Evolutionary conservation across 2,888 invertebrate genomes (phyloP).

Genomic region (Epistrophella euchroma): DNA sequence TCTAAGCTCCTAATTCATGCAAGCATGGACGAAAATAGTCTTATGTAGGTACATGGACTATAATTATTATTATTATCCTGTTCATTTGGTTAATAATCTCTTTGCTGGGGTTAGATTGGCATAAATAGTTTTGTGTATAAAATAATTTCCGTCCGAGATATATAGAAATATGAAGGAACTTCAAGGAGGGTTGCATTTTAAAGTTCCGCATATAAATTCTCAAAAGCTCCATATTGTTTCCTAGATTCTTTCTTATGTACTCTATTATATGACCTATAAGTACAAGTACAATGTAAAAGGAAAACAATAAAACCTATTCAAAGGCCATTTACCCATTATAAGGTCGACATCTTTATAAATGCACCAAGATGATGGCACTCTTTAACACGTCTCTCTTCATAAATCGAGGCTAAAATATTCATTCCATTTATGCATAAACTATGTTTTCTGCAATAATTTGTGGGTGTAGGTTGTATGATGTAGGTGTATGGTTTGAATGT

Average conservation of each 20-base stretch:
- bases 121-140: slow-evolving; percentile 39
- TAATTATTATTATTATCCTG: slow-evolving; percentile 38
- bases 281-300: background rate
- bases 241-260: background rate
- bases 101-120: background rate
- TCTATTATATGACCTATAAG: slow-evolving; percentile 15
- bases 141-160: slow-evolving; percentile 30
- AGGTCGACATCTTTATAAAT: slow-evolving; percentile 61
- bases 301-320: slow-evolving; percentile 42
- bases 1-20: slow-evolving; percentile 37
- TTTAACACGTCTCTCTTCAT: slow-evolving; percentile 47
- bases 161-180: background rate
- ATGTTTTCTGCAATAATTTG: slow-evolving; percentile 5
- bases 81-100: slow-evolving; percentile 25
- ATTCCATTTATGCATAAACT: slow-evolving; percentile 13
- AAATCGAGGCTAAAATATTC: slow-evolving; percentile 24
- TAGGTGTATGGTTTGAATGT: too few species aligned
- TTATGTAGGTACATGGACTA: background rate
- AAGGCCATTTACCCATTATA: slow-evolving; percentile 61
- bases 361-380: slow-evolving; percentile 50
- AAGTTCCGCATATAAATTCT: background rate
- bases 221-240: background rate
- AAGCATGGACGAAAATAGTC: slow-evolving; percentile 50
- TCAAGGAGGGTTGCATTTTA: background rate
- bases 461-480: background rate